Conservation (phyloP, 2,797 vertebrate species). For the Neoniphon sammara region DNA sequence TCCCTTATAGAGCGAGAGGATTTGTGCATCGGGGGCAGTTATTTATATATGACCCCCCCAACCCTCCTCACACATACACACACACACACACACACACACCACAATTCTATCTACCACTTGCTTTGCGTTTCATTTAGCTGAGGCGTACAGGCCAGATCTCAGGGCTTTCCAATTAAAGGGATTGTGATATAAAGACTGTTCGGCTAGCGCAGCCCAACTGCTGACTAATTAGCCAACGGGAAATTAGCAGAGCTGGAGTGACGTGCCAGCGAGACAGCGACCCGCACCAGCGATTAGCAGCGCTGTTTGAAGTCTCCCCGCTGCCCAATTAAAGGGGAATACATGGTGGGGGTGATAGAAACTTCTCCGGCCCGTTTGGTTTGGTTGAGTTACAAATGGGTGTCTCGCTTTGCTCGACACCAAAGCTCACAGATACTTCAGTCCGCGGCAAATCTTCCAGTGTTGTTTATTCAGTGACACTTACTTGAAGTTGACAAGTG, state of each 20-base stretch:
- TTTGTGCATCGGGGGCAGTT: conserved; percentile 69
- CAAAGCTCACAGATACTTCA: background rate
- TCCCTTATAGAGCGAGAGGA: conserved; percentile 39
- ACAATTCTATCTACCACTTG: conserved; percentile 39
- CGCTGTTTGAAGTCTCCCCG: conserved; percentile 60
- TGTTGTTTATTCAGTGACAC: too few relatives aligned
- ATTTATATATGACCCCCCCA: conserved; percentile 66
- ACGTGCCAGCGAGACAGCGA: conserved; percentile 49
- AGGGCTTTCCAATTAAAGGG: conserved; percentile 65
- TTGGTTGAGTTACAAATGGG: conserved; percentile 24
- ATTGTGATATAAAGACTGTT: conserved; percentile 48
- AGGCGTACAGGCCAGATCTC: conserved; percentile 40
- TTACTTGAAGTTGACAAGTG: too few relatives aligned
- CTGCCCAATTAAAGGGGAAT: conserved; percentile 59
- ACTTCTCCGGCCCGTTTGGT: conserved; percentile 39
- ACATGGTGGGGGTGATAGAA: conserved; percentile 25
- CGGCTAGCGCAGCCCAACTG: conserved; percentile 39
- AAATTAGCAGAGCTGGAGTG: conserved; percentile 60
- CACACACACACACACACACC: background rate
- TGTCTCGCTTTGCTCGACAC: background rate
- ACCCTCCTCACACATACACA: background rate
- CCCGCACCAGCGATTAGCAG: conserved; percentile 57
- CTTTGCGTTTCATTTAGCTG: conserved; percentile 43
- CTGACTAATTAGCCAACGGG: conserved; percentile 71
- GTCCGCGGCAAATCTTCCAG: too few relatives aligned